Conservation (phyloP, 2,888 invertebrate genomes). For the Drosophila anomelani region DNA sequence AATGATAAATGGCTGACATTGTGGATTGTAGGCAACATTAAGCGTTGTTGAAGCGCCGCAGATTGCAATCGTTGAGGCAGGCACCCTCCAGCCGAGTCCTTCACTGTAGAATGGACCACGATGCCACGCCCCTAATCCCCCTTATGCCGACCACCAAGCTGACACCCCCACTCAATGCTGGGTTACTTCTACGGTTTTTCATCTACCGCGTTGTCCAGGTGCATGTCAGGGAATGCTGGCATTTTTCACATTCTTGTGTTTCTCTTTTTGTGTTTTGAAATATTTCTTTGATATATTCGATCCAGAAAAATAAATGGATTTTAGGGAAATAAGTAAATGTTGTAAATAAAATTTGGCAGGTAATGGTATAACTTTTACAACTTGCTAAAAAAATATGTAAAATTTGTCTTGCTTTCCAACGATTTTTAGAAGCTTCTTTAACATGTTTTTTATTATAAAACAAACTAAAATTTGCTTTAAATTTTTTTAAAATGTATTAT, state of each 20-base stretch:
- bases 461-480: neutral
- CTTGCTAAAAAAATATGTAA: neutral
- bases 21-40: constrained; percentile 76
- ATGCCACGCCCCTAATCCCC: constrained; percentile 6
- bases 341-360: no score
- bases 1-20: constrained; percentile 78
- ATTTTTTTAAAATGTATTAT: neutral
- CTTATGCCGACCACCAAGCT: neutral
- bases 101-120: neutral
- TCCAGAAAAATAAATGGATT: neutral
- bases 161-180: constrained; percentile 3
- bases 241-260: neutral
- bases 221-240: neutral
- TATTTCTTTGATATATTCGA: neutral
- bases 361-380: neutral
- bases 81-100: constrained; percentile 2
- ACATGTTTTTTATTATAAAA: neutral
- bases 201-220: constrained; percentile 1
- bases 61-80: constrained; percentile 69
- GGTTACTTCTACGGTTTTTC: constrained; percentile 8
- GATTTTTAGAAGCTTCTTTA: neutral
- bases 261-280: neutral
- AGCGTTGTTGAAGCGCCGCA: constrained; percentile 75
- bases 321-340: neutral
- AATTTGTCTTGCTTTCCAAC: no score